Evolutionary conservation across 2,113 vertebrate species (phyloP), one percentile per base, ranked within the genome.

Genomic region (Apodemus sylvaticus): DNA sequence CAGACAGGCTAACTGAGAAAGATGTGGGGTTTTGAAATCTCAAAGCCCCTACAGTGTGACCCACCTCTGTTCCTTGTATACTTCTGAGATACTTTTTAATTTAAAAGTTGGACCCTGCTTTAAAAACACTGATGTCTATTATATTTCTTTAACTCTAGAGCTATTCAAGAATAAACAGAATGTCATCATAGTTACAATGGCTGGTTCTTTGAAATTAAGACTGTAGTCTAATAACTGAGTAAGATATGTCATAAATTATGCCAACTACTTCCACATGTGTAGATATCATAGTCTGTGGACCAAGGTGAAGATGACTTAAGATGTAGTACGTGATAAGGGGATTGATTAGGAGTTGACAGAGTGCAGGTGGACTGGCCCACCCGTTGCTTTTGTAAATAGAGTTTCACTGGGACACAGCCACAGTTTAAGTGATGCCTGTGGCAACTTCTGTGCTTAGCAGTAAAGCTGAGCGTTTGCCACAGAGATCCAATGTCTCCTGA

Each of bases 201-300:
- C 66, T 96, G 79, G 42, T 89, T 82, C 64, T 95, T 81, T 24
- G 78, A 96, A 98, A 96, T 97, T 76, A 96, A 95, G 79, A 92
- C 93, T 96, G 0, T 5, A 95, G 94, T 96, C 89, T 94, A 95
- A 53, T 95, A 92, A 95, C 83, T 79, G 31, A 96, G 94, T 97
- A 96, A 96, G 89, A 96, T 97, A 89, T 91, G 34, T 24, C 73
- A 88, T 90, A 95, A 82, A 81, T 92, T 95, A 92, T 62, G 45
- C 17, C 73, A 93, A 60, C 48, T 79, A 3, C 58, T 90, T 93
- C 73, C 64, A 78, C 79, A 60, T 93, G 89, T 58, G 26, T 86
- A 19, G 51, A 42, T 78, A 55, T 85, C 82, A n/a, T 62, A 94
- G 17, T 11, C 94, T 90, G 24, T 48, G 11, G 39, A 26, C n/a